phyloP scores from a whole-genome alignment of 1,140 invertebrate species.

The Venustaconcha ellipsiformis region DNA sequence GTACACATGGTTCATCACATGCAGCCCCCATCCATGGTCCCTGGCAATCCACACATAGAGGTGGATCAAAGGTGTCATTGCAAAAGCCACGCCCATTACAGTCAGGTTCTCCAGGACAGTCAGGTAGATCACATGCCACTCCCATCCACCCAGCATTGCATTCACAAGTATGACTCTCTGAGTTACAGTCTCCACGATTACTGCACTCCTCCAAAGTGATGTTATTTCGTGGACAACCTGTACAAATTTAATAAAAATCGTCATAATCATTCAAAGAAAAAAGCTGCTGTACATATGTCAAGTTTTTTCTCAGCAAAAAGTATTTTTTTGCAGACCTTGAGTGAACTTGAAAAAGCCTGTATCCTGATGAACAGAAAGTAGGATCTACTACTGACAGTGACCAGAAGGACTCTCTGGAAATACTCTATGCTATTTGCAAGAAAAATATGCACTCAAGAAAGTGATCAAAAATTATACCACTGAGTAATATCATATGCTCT shows the following conservation, averaged over 20 bases:
- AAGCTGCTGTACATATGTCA: no score
- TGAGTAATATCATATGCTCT: no score
- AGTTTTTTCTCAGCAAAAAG: no score
- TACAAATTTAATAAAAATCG: neutral
- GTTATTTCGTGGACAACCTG: slow-evolving; percentile 53
- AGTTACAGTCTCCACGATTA: slow-evolving; percentile 55
- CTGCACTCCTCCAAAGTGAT: slow-evolving; percentile 46
- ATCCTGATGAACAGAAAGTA: no score
- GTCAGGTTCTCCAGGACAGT: slow-evolving; percentile 57
- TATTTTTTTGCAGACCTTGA: no score
- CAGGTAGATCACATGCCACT: slow-evolving; percentile 52
- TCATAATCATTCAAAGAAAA: no score
- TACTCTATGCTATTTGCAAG: no score
- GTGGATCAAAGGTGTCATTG: slow-evolving; percentile 42
- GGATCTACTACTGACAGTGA: no score
- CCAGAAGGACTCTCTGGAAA: no score
- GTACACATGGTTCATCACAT: slow-evolving; percentile 54
- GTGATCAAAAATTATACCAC: no score
- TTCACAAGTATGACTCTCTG: slow-evolving; percentile 38
- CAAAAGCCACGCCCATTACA: slow-evolving; percentile 48
- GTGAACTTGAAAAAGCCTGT: no score
- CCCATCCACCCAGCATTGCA: slow-evolving; percentile 55
- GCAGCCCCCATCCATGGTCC: slow-evolving; percentile 55
- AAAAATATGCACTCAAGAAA: no score
- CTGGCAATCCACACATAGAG: slow-evolving; percentile 47